These are phyloP conservation scores for Beris chalybata DNA, from an alignment of 2,888 invertebrate genomes.

Conservation along the genomic window DNA sequence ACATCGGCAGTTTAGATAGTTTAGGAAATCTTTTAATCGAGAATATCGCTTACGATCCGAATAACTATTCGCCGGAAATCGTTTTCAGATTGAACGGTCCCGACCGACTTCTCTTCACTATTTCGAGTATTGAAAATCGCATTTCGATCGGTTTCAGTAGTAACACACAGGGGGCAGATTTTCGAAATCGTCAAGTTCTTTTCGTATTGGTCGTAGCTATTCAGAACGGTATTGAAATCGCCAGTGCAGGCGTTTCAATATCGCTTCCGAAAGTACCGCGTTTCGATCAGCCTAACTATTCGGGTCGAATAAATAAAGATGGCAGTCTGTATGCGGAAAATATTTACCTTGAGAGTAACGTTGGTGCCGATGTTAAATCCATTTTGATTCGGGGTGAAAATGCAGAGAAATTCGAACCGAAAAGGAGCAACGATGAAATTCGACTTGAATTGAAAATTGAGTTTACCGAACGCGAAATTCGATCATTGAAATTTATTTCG, in stretches of 20 bases:
- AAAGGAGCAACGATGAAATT: constrained; percentile 8
- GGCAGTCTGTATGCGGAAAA: constrained; percentile 5
- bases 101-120: constrained; percentile 30
- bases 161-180: constrained; percentile 31
- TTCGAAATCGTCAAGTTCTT: constrained; percentile 34
- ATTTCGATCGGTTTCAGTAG: constrained; percentile 35
- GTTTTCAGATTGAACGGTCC: constrained; percentile 25
- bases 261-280: constrained; percentile 17
- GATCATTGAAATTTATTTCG: constrained; percentile 4
- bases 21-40: constrained; percentile 14
- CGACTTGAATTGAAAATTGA: constrained; percentile 7
- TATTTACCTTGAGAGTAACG: constrained; percentile 11
- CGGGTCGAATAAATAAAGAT: constrained; percentile 11
- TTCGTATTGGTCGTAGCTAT: constrained; percentile 40
- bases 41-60: not conserved
- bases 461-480: constrained; percentile 12
- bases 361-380: not conserved
- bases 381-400: constrained; percentile 2
- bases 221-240: constrained; percentile 32
- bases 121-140: constrained; percentile 24
- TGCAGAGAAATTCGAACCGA: constrained; percentile 6
- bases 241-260: constrained; percentile 30
- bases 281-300: constrained; percentile 23
- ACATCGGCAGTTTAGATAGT: constrained; percentile 12
- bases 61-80: constrained; percentile 13